Conservation (phyloP, 2,113 vertebrate genomes). For the Paradoxurus hermaphroditus region DNA sequence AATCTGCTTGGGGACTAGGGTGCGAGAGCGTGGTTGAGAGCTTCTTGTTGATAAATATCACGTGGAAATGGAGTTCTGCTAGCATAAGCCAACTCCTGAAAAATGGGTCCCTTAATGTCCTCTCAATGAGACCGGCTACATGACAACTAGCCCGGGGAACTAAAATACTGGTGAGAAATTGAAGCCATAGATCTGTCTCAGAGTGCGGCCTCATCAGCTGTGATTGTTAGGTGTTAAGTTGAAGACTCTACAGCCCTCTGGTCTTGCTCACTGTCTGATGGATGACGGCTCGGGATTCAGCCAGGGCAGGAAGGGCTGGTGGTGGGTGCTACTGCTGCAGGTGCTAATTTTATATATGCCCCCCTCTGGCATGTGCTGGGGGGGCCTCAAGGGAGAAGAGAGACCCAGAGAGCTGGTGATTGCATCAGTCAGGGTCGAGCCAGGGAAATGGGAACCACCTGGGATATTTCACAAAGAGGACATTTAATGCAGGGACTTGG, state of each 20-base stretch:
- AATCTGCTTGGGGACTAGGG: conserved; percentile 43
- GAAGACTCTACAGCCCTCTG: conserved; percentile 28
- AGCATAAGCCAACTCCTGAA: conserved; percentile 58
- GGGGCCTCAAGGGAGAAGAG: background rate
- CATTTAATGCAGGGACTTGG: background rate
- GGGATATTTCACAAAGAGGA: background rate
- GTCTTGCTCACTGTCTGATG: background rate
- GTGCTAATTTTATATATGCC: background rate
- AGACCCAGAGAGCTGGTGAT: background rate
- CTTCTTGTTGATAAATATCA: conserved; percentile 69
- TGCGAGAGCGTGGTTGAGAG: background rate
- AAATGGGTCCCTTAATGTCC: conserved; percentile 59
- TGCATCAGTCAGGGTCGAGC: background rate
- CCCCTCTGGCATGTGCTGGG: background rate
- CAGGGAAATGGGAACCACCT: background rate
- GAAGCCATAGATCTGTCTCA: conserved; percentile 56
- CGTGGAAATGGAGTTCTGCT: conserved; percentile 53
- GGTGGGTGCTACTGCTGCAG: background rate
- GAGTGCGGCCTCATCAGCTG: conserved; percentile 47
- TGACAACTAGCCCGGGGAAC: conserved; percentile 49
- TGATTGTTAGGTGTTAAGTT: conserved; percentile 49
- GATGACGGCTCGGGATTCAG: background rate
- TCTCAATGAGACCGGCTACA: conserved; percentile 60
- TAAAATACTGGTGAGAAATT: conserved; percentile 64
- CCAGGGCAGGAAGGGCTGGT: background rate